These are phyloP conservation scores for Digitonthophagus gazella DNA, from an alignment of 2,888 invertebrate genomes.

Conservation along the genomic window DNA sequence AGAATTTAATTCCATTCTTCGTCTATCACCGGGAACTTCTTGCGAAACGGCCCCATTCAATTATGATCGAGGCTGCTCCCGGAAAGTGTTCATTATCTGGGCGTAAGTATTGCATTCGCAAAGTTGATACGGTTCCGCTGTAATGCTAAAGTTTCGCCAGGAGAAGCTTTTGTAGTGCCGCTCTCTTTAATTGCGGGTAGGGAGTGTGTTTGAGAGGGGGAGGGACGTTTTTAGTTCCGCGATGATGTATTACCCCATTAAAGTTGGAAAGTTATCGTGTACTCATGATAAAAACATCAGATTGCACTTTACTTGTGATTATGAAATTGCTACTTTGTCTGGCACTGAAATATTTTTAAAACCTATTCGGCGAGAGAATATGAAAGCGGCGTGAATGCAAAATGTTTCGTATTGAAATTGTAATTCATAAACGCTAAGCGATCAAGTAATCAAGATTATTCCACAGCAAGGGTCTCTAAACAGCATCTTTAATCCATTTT, in stretches of 20 bases:
- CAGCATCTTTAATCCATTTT: not conserved
- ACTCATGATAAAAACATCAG: not conserved
- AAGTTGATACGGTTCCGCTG: not conserved
- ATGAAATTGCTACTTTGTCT: not conserved
- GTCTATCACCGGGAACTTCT: constrained; percentile 6
- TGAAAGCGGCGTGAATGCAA: too few relatives aligned
- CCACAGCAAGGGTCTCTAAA: not conserved
- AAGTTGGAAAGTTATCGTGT: not conserved
- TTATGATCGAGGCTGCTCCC: not conserved
- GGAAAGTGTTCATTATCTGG: not conserved
- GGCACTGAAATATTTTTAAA: not conserved
- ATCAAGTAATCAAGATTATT: not conserved
- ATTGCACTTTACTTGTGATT: not conserved
- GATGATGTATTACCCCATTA: not conserved
- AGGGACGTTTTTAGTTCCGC: not conserved
- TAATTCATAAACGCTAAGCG: not conserved
- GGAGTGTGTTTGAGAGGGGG: not conserved
- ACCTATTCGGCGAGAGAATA: too few relatives aligned
- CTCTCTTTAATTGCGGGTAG: not conserved
- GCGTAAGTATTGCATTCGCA: not conserved
- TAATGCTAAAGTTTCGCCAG: not conserved
- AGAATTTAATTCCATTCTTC: constrained; percentile 11
- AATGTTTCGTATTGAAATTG: not conserved
- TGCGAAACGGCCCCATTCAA: constrained; percentile 5
- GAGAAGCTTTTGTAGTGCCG: not conserved